phyloP scores from a whole-genome alignment of 2,797 vertebrate species.

The Pangasius sanitwongsei region DNA sequence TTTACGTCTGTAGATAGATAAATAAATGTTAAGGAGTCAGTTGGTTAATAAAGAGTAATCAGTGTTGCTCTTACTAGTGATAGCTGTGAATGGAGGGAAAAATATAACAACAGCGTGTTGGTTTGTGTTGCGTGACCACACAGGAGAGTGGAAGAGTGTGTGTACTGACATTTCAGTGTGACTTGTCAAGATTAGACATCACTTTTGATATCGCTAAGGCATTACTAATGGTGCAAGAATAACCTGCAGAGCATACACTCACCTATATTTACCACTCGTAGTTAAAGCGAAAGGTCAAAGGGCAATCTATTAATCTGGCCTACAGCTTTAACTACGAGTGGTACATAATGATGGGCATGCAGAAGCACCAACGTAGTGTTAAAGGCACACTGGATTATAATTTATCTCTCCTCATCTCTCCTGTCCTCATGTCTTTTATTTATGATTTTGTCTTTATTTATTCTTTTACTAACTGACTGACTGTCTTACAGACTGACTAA shows the following conservation, averaged over 20 bases:
- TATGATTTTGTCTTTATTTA: background rate
- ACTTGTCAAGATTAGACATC: background rate
- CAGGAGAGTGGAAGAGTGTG: too few species aligned
- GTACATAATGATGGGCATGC: background rate
- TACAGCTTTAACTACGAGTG: background rate
- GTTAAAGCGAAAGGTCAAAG: background rate
- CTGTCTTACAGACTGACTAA: background rate
- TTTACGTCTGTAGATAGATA: background rate
- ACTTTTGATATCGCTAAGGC: background rate
- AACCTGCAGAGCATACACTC: background rate
- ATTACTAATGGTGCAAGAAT: background rate
- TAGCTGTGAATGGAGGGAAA: background rate
- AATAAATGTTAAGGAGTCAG: background rate
- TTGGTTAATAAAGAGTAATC: background rate
- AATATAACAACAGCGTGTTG: too few species aligned
- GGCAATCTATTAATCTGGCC: background rate
- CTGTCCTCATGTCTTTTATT: background rate
- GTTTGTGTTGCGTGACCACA: too few species aligned
- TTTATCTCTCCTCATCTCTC: background rate
- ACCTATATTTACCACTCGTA: background rate
- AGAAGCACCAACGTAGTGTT: background rate
- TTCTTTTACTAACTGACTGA: background rate
- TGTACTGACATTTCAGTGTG: background rate
- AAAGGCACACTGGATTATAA: background rate
- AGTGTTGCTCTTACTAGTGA: background rate